Percentiles rank a stretch among this genome's conserved stretches.
Conservation (phyloP, 2,888 invertebrate species). For the Aspidiotus destructor region DNA sequence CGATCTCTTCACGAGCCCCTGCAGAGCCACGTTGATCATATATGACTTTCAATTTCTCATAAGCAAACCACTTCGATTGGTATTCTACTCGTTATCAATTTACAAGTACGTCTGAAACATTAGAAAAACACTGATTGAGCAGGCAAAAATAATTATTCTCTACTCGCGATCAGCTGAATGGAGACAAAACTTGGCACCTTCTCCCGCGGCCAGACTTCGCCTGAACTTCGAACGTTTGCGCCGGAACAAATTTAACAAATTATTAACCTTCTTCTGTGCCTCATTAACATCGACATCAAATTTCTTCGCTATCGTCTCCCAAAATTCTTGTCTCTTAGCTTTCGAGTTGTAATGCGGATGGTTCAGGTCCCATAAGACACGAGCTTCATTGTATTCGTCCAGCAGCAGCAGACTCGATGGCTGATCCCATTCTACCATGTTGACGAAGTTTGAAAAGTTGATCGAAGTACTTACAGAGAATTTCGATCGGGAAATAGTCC, state of each 20-base stretch:
- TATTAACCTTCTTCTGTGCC: slow-evolving; percentile 20
- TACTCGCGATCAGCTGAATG: neutral
- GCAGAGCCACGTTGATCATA: neutral
- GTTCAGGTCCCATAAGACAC: slow-evolving; percentile 34
- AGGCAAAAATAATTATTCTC: neutral
- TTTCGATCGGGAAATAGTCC: too few species aligned
- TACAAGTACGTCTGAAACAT: neutral
- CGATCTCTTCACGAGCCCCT: neutral
- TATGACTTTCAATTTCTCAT: neutral
- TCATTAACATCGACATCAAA: slow-evolving; percentile 8
- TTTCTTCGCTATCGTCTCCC: slow-evolving; percentile 30
- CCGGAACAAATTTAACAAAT: slow-evolving; percentile 18
- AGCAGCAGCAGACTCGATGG: slow-evolving; percentile 27
- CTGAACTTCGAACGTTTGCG: slow-evolving; percentile 11
- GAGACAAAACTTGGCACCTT: slow-evolving; percentile 9
- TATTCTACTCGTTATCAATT: neutral
- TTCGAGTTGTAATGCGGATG: slow-evolving; percentile 30
- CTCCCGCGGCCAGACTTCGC: slow-evolving; percentile 1
- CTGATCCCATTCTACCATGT: slow-evolving; percentile 34
- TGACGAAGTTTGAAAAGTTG: too few species aligned
- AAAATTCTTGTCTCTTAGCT: slow-evolving; percentile 34
- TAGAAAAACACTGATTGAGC: neutral
- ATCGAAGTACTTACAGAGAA: too few species aligned
- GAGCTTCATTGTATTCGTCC: slow-evolving; percentile 32
- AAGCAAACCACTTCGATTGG: slow-evolving; percentile 3